phyloP scores from a whole-genome alignment of 1,140 invertebrate genomes.

The Drosophila simulans region DNA sequence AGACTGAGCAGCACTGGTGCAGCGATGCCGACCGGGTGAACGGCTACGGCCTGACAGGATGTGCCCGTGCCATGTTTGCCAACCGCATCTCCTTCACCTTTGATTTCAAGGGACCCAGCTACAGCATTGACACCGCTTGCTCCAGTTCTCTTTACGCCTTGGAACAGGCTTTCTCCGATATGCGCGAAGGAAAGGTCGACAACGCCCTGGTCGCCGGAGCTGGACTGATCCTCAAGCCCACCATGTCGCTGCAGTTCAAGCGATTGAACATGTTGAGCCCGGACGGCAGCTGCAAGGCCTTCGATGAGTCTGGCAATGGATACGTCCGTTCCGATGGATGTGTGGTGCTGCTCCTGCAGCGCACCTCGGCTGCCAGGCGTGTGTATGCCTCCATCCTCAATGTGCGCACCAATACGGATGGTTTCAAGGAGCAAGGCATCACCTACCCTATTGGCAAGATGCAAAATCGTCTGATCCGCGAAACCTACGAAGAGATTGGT shows the following conservation, averaged over 20 bases:
- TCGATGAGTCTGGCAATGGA: slow-evolving; percentile 95
- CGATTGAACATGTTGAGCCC: slow-evolving; percentile 94
- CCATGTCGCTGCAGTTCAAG: slow-evolving; percentile 96
- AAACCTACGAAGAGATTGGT: slow-evolving; percentile 92
- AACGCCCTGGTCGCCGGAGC: slow-evolving; percentile 95
- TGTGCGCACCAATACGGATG: slow-evolving; percentile 95
- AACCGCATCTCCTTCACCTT: slow-evolving; percentile 98
- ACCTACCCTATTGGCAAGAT: slow-evolving; percentile 95
- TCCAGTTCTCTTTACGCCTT: slow-evolving; percentile 96
- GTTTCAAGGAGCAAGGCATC: slow-evolving; percentile 94
- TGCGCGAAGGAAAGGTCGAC: slow-evolving; percentile 94
- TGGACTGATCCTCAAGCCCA: slow-evolving; percentile 94
- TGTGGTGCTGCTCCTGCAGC: slow-evolving; percentile 93
- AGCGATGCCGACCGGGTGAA: slow-evolving; percentile 90
- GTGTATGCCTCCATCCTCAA: slow-evolving; percentile 95
- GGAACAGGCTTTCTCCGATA: slow-evolving; percentile 93
- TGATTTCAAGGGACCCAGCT: slow-evolving; percentile 96
- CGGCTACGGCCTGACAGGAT: slow-evolving; percentile 97
- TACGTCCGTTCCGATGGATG: slow-evolving; percentile 97
- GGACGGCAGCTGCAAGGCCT: slow-evolving; percentile 96
- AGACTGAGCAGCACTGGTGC: slow-evolving; percentile 93
- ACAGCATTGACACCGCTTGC: slow-evolving; percentile 97
- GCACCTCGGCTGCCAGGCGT: slow-evolving; percentile 89
- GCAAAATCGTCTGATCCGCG: slow-evolving; percentile 94
- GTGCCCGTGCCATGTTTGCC: slow-evolving; percentile 97